Conservation (phyloP, 1,140 invertebrate genomes). For the Chelonus insularis region DNA sequence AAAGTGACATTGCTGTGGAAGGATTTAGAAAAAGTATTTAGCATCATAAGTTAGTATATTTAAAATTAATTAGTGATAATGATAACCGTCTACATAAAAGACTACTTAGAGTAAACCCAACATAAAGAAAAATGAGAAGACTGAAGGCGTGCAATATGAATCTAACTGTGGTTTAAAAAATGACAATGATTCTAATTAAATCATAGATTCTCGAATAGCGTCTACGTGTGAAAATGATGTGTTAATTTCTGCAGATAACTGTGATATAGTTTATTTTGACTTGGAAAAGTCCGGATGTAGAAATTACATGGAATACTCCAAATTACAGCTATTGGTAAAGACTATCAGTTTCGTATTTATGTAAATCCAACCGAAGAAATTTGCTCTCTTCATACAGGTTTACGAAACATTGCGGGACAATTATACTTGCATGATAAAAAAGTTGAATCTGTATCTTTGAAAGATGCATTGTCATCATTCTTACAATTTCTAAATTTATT, state of each 20-base stretch:
- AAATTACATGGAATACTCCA: slow-evolving; percentile 27
- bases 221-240: not conserved
- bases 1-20: too few relatives aligned
- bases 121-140: too few relatives aligned
- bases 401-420: slow-evolving; percentile 22
- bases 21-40: too few relatives aligned
- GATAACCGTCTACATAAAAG: too few relatives aligned
- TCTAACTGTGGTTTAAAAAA: slow-evolving; percentile 9
- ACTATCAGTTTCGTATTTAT: slow-evolving; percentile 22
- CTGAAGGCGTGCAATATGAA: not conserved
- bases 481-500: slow-evolving; percentile 1
- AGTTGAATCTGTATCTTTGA: not conserved
- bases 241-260: not conserved
- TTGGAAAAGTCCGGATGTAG: slow-evolving; percentile 31
- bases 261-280: slow-evolving; percentile 26
- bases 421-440: slow-evolving; percentile 15
- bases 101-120: too few relatives aligned
- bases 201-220: not conserved
- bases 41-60: too few relatives aligned
- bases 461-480: not conserved
- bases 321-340: slow-evolving; percentile 27
- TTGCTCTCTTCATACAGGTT: slow-evolving; percentile 13
- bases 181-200: slow-evolving; percentile 9
- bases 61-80: too few relatives aligned
- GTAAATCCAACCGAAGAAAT: slow-evolving; percentile 26